Percentiles rank a stretch among this genome's conserved stretches.
These are phyloP conservation scores for Globodera ellingtonae DNA, from an alignment of 1,140 invertebrate species.

Conservation along the genomic window DNA sequence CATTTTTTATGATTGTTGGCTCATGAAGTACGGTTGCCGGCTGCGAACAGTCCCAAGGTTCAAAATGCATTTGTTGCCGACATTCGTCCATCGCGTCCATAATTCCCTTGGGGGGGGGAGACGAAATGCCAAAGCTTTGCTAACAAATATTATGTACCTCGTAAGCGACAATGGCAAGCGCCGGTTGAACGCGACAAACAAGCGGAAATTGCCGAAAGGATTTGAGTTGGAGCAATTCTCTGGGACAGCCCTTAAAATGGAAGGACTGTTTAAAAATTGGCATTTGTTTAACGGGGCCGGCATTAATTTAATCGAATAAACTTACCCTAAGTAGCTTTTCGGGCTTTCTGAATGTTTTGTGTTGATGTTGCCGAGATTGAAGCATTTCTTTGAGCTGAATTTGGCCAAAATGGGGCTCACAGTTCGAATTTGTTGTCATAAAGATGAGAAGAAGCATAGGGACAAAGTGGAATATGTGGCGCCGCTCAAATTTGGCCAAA, in stretches of 20 bases:
- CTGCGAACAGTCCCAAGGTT: slow-evolving; percentile 49
- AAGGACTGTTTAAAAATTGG: neutral
- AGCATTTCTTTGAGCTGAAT: slow-evolving; percentile 8
- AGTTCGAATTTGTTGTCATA: neutral
- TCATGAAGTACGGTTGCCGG: slow-evolving; percentile 53
- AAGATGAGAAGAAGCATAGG: neutral
- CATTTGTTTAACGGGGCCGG: neutral
- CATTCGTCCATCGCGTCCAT: slow-evolving; percentile 59
- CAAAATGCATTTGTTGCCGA: slow-evolving; percentile 43
- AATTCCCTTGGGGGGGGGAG: slow-evolving; percentile 52
- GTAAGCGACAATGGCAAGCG: slow-evolving; percentile 56
- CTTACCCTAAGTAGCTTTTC: slow-evolving; percentile 24
- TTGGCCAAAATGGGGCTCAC: slow-evolving; percentile 13
- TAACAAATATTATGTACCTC: slow-evolving; percentile 33
- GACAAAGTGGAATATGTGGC: neutral
- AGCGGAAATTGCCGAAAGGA: slow-evolving; percentile 52
- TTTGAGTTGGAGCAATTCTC: slow-evolving; percentile 20
- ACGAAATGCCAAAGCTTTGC: neutral
- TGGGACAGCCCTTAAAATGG: slow-evolving; percentile 15
- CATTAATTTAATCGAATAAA: too few relatives aligned
- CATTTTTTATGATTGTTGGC: slow-evolving; percentile 15
- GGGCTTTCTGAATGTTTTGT: slow-evolving; percentile 6
- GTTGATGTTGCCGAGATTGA: neutral
- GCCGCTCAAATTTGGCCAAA: neutral
- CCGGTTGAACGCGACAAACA: slow-evolving; percentile 49